phyloP scores from a whole-genome alignment of 2,113 vertebrate genomes.

The Gorilla gorilla region DNA sequence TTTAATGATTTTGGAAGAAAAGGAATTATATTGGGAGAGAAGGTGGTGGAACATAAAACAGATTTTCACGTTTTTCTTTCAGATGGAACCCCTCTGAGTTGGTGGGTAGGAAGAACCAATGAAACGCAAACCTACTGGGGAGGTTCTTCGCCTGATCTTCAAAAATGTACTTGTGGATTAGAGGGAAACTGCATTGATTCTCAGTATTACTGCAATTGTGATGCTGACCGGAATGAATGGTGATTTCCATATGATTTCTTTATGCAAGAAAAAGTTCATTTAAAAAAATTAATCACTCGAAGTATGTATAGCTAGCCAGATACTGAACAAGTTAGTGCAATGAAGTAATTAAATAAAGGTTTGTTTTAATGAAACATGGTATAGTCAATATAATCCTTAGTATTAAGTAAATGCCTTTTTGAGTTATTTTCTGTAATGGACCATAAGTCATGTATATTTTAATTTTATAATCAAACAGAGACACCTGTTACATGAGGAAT shows the following conservation, averaged over 20 bases:
- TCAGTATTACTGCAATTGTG: constrained; percentile 92
- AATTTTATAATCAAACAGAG: constrained; percentile 4
- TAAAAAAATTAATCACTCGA: neutral
- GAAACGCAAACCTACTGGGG: constrained; percentile 89
- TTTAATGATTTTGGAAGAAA: neutral
- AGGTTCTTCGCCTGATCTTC: constrained; percentile 82
- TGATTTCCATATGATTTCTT: constrained; percentile 78
- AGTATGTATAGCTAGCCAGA: neutral
- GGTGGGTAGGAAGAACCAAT: constrained; percentile 90
- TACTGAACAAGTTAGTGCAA: neutral
- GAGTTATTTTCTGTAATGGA: neutral
- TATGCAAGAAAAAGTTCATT: neutral
- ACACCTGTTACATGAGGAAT: neutral
- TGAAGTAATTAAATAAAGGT: neutral
- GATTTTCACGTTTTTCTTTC: constrained; percentile 67
- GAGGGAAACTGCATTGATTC: constrained; percentile 86
- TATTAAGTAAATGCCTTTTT: neutral
- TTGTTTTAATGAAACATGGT: neutral
- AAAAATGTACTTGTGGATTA: constrained; percentile 87
- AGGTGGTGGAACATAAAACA: neutral
- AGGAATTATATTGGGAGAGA: neutral
- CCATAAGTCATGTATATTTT: neutral
- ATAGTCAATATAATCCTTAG: neutral
- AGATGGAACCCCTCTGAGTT: constrained; percentile 86
- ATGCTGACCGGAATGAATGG: constrained; percentile 92